Percentiles rank a stretch among this genome's conserved stretches.
phyloP scores from a whole-genome alignment of 2,888 invertebrate genomes.

The Andrena hattorfiana region DNA sequence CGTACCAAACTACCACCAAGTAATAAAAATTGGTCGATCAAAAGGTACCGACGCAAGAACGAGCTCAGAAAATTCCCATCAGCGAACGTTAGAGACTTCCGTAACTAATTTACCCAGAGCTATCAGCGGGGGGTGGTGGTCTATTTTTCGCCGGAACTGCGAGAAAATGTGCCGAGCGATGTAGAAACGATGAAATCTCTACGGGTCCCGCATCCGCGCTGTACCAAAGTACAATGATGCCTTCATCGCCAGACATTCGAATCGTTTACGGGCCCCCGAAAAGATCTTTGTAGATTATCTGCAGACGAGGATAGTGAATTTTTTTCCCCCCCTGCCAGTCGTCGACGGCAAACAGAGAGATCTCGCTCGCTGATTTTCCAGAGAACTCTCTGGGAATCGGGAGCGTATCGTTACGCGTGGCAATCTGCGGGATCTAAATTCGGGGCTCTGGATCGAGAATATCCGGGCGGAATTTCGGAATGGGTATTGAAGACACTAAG shows the following conservation, averaged over 20 bases:
- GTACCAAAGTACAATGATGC: not conserved
- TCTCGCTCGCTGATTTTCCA: not conserved
- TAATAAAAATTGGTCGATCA: no score
- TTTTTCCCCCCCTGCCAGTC: not conserved
- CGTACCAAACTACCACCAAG: no score
- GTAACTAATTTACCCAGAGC: constrained; percentile 1
- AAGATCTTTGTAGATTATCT: constrained; percentile 12
- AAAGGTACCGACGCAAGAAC: no score
- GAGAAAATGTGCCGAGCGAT: constrained; percentile 1
- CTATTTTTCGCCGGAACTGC: not conserved
- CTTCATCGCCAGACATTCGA: not conserved
- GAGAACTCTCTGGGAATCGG: not conserved
- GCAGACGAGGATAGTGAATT: not conserved
- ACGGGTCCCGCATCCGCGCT: constrained; percentile 44
- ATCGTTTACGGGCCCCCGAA: not conserved
- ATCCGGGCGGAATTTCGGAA: constrained; percentile 19
- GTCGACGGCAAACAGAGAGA: not conserved
- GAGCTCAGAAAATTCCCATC: no score
- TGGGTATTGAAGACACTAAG: constrained; percentile 22
- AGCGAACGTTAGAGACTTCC: not conserved
- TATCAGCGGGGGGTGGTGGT: not conserved
- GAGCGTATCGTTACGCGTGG: not conserved
- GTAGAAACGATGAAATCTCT: constrained; percentile 20
- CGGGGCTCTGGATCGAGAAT: not conserved
- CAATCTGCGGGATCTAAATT: constrained; percentile 14